Base-by-base conservation (phyloP, 2,888 invertebrate species). In the Lottia gigantea region DNA sequence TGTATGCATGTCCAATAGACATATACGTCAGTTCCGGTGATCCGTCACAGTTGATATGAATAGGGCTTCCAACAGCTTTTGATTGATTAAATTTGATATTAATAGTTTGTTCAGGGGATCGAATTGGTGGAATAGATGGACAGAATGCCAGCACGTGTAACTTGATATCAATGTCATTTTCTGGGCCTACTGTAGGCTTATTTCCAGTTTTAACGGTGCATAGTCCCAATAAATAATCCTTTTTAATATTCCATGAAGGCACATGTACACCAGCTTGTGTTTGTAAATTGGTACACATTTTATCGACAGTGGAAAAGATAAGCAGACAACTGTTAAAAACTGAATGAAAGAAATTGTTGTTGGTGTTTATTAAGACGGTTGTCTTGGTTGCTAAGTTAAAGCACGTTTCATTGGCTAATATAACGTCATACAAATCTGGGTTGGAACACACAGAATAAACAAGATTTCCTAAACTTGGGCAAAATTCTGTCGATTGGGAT, bases 1-100 rank as follows among this genome's bases (percentile, higher is more conserved):
- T 69, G 14, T 64, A 66, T 2, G 74, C 70, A 55, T 77, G 77
- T 23, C 74, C 73, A 25, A 77, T 68, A 49, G 69, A 74, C 46
- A 76, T 71, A 26, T 72, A 73, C 25, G 77, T 77, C 63, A 77
- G 73, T 67, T 77, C 77, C 49, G 77, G 77, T 67, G 73, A 76
- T 14, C 69, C 72, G 1, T 70, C 66, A 68, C 77, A 77, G 68
- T 76, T 74, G 55, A 77, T 74, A 65, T 74, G 72, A 62, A 77
- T 73, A 19, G 55, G 55, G 61, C 64, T 65, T 55, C 65, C 40
- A 65, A 69, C 26, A 16, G 31, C 55, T 23, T 45, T 55, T 31
- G 65, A 63, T 55, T 69, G 47, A 64, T 63, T 64, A 55, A 45
- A 65, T 26, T 49, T 55, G 40, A 68, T 46, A 64, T 68, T 25